Percentiles rank a stretch among this genome's conserved stretches.
phyloP scores from a whole-genome alignment of 2,888 invertebrate species.

The Xestia rhomboidea region DNA sequence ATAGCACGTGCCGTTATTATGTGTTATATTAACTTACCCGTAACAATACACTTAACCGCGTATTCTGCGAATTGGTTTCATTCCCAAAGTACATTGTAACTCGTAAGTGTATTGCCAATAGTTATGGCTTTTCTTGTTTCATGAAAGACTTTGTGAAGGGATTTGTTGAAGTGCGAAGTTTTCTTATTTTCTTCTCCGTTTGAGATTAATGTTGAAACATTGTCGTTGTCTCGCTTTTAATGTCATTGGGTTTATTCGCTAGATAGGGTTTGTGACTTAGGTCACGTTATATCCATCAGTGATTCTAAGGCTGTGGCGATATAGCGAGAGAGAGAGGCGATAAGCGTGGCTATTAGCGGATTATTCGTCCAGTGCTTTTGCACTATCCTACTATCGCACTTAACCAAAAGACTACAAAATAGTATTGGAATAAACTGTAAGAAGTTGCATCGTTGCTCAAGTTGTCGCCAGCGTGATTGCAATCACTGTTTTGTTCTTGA shows the following conservation, averaged over 20 bases:
- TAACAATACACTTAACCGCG: conserved; percentile 17
- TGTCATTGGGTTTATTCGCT: conserved; percentile 3
- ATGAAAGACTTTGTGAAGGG: conserved; percentile 6
- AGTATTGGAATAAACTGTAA: not conserved
- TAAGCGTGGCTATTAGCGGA: not conserved
- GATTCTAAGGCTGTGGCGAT: not conserved
- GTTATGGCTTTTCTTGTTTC: conserved; percentile 22
- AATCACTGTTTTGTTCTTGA: not conserved
- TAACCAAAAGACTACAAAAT: not conserved
- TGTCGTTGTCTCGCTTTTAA: conserved; percentile 13
- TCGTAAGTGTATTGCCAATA: conserved; percentile 32
- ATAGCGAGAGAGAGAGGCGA: not conserved
- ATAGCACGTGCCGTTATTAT: not conserved
- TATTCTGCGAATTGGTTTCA: conserved; percentile 3
- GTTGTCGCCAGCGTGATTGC: not conserved
- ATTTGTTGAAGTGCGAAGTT: conserved; percentile 39
- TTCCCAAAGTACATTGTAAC: conserved; percentile 23
- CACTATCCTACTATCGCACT: not conserved
- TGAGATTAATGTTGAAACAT: conserved; percentile 22
- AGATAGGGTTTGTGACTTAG: conserved; percentile 13
- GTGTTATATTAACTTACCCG: conserved; percentile 15
- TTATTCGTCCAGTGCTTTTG: too few relatives aligned
- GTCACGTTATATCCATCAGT: not conserved
- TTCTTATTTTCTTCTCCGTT: conserved; percentile 49
- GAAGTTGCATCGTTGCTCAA: not conserved